phyloP scores from a whole-genome alignment of 2,113 vertebrate genomes.

The Poecilia latipinna region DNA sequence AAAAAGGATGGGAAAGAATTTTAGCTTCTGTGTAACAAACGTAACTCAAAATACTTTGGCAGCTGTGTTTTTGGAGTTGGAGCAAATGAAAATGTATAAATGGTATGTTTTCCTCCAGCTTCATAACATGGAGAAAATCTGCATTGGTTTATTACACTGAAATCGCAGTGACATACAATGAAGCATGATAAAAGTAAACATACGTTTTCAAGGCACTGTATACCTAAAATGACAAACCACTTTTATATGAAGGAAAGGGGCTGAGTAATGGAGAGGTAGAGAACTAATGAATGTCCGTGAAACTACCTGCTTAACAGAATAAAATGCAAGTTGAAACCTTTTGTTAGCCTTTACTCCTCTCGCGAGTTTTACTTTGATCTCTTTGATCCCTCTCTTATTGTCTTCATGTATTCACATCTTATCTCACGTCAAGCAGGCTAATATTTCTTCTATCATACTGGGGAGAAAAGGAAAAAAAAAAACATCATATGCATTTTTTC shows the following conservation, averaged over 20 bases:
- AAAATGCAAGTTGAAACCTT: slow-evolving; percentile 20
- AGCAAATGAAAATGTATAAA: no score
- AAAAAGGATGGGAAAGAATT: no score
- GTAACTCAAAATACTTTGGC: no score
- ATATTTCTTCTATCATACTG: slow-evolving; percentile 36
- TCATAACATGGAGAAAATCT: neutral
- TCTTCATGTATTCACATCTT: slow-evolving; percentile 48
- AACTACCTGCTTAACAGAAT: slow-evolving; percentile 39
- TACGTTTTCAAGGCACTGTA: neutral
- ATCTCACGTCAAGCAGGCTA: slow-evolving; percentile 40
- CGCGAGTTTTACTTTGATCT: slow-evolving; percentile 24
- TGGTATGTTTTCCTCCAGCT: no score
- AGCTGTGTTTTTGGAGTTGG: no score
- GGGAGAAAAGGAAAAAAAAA: slow-evolving; percentile 1
- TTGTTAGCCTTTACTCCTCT: slow-evolving; percentile 11
- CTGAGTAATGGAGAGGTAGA: neutral
- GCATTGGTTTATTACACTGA: neutral
- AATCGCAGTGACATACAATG: neutral
- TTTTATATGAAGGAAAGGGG: neutral
- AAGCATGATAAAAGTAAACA: neutral
- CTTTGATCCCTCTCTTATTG: slow-evolving; percentile 20
- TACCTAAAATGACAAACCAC: neutral
- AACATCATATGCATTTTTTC: slow-evolving; percentile 22
- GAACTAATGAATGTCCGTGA: slow-evolving; percentile 15
- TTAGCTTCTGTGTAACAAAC: no score